Percentiles rank a stretch among this genome's conserved stretches.
Conservation (phyloP, 1,140 invertebrate species). For the Aphaenogaster ashmeadi region DNA sequence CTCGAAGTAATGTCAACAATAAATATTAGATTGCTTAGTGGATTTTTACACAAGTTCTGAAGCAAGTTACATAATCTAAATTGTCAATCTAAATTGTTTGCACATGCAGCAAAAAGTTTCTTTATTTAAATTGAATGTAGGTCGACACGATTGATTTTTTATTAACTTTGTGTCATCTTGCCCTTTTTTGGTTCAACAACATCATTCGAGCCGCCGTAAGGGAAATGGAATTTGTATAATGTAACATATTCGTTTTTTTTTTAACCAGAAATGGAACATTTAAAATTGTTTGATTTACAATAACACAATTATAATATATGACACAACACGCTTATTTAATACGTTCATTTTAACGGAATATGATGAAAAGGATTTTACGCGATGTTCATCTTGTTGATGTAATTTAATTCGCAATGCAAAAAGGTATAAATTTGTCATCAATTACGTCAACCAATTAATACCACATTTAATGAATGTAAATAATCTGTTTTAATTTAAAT, state of each 20-base stretch:
- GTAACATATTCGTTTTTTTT: neutral
- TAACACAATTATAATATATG: neutral
- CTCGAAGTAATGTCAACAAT: conserved; percentile 1
- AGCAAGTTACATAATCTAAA: neutral
- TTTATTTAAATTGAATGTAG: neutral
- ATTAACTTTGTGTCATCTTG: conserved; percentile 5
- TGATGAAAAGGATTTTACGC: neutral
- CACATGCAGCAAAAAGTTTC: neutral
- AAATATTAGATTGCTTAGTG: conserved; percentile 12
- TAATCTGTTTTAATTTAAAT: conserved; percentile 37
- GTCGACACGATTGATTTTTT: neutral
- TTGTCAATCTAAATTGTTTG: neutral
- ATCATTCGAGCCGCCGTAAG: conserved; percentile 47
- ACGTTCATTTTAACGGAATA: conserved; percentile 8
- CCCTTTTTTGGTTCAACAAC: conserved; percentile 2
- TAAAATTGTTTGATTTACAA: conserved; percentile 12
- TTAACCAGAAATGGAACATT: neutral
- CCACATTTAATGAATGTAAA: conserved; percentile 16
- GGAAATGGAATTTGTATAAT: conserved; percentile 13
- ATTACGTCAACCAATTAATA: conserved; percentile 26
- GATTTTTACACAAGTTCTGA: conserved; percentile 18
- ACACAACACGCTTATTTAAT: neutral
- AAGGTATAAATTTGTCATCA: conserved; percentile 5
- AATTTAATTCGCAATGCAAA: conserved; percentile 22
- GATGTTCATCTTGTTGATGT: conserved; percentile 7